Conservation (phyloP, 2,797 vertebrate species). For the Falco novaeseelandiae region DNA sequence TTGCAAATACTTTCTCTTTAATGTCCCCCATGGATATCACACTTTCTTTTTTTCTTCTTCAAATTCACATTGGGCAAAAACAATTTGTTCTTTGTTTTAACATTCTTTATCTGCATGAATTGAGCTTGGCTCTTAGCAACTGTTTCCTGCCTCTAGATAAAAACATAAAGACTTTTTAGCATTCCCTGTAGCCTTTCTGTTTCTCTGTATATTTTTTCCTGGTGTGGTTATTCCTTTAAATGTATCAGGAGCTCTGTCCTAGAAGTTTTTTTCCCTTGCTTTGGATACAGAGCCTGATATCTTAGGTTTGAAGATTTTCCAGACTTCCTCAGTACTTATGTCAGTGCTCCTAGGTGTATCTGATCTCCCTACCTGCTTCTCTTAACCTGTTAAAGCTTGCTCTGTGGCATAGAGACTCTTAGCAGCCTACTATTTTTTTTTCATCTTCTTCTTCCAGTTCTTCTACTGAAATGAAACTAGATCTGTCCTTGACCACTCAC, state of each 20-base stretch:
- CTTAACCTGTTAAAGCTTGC: not conserved
- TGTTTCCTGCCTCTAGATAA: not conserved
- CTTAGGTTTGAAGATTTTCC: not conserved
- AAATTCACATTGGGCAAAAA: not conserved
- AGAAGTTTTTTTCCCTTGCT: not conserved
- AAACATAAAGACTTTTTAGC: not conserved
- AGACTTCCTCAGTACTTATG: not conserved
- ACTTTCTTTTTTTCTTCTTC: not conserved
- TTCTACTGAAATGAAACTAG: not conserved
- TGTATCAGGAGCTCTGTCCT: not conserved
- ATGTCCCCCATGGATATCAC: not conserved
- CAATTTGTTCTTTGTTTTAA: conserved; percentile 15
- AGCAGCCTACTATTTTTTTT: not conserved
- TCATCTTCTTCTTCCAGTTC: not conserved
- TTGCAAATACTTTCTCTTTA: not conserved
- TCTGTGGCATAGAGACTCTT: not conserved
- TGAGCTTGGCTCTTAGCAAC: conserved; percentile 6
- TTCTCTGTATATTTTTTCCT: not conserved
- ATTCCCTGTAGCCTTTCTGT: not conserved
- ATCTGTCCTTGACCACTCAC: not conserved
- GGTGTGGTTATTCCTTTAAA: not conserved
- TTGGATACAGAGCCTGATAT: not conserved
- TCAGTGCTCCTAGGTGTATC: not conserved
- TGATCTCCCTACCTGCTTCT: not conserved
- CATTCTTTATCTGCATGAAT: not conserved